These are phyloP conservation scores for Drosophila yakuba DNA, from an alignment of 1,140 invertebrate species.

Conservation along the genomic window DNA sequence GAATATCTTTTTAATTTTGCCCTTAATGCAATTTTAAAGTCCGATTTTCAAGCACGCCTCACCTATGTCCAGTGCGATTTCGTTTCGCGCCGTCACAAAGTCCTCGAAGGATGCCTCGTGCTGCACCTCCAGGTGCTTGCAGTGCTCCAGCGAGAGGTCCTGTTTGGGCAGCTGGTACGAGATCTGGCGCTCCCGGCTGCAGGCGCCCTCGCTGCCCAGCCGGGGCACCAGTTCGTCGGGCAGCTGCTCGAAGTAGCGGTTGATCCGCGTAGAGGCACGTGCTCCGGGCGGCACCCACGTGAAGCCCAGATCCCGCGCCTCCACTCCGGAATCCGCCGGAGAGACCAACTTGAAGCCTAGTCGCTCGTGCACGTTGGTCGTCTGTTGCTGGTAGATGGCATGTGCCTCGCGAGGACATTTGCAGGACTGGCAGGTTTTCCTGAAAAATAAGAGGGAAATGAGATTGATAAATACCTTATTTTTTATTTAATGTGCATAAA, in stretches of 20 bases:
- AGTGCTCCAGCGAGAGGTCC: slow-evolving; percentile 95
- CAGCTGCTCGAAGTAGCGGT: slow-evolving; percentile 91
- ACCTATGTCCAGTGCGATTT: slow-evolving; percentile 97
- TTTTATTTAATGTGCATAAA: too few species aligned
- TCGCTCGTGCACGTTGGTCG: slow-evolving; percentile 87
- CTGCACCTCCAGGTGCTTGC: slow-evolving; percentile 92
- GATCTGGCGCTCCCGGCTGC: slow-evolving; percentile 92
- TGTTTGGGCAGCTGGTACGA: slow-evolving; percentile 96
- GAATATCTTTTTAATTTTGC: too few species aligned
- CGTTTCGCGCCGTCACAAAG: slow-evolving; percentile 96
- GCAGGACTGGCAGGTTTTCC: slow-evolving; percentile 90
- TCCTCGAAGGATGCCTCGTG: slow-evolving; percentile 93
- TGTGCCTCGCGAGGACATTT: slow-evolving; percentile 92
- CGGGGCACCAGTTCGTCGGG: slow-evolving; percentile 92
- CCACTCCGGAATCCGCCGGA: slow-evolving; percentile 84
- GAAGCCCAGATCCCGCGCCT: slow-evolving; percentile 88
- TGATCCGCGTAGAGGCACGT: slow-evolving; percentile 86
- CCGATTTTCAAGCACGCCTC: slow-evolving; percentile 58
- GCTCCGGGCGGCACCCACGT: slow-evolving; percentile 94
- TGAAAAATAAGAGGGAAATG: slow-evolving; percentile 20
- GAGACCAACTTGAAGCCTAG: slow-evolving; percentile 89
- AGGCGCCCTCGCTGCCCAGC: slow-evolving; percentile 91
- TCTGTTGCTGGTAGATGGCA: slow-evolving; percentile 95
- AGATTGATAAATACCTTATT: too few species aligned
- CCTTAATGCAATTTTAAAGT: too few species aligned